Conservation (phyloP, 37 sponge, comb jelly and placozoan genomes). For the Halichondria panicea region DNA sequence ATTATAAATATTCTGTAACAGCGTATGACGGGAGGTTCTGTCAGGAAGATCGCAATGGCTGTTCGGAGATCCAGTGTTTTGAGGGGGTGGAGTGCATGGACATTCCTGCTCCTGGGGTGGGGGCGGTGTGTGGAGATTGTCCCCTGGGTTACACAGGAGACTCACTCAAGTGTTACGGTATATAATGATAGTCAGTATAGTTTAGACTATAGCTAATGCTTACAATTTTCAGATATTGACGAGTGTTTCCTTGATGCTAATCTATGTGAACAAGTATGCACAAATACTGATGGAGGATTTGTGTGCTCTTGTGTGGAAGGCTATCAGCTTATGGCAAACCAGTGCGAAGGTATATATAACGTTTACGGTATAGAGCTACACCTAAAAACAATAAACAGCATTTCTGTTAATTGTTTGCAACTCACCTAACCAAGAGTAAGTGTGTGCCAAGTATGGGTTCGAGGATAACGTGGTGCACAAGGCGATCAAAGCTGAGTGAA, state of each 20-base stretch:
- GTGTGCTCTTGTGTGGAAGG: constrained; percentile 11
- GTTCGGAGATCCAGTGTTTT: constrained; percentile 38
- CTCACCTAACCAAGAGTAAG: too few relatives aligned
- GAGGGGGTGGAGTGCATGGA: constrained; percentile 36
- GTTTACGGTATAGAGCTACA: too few relatives aligned
- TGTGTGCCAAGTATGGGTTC: too few relatives aligned
- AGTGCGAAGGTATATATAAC: neutral
- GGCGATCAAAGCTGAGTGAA: too few relatives aligned
- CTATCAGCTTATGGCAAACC: constrained; percentile 10
- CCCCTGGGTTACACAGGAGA: constrained; percentile 29
- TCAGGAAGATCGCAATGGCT: constrained; percentile 51
- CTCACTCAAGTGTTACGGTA: constrained; percentile 37
- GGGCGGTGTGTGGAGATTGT: constrained; percentile 47
- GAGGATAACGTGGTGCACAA: too few relatives aligned
- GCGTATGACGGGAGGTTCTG: constrained; percentile 35
- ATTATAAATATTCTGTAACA: neutral
- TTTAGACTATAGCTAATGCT: too few relatives aligned
- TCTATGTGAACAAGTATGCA: constrained; percentile 24
- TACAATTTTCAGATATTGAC: constrained; percentile 23
- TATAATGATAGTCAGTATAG: too few relatives aligned
- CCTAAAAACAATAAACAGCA: too few relatives aligned
- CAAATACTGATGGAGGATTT: constrained; percentile 9
- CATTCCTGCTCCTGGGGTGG: constrained; percentile 29
- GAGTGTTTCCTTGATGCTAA: constrained; percentile 1
- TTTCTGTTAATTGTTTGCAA: too few relatives aligned